These are phyloP conservation scores for Automeris io DNA, from an alignment of 2,888 invertebrate genomes.

Conservation along the genomic window DNA sequence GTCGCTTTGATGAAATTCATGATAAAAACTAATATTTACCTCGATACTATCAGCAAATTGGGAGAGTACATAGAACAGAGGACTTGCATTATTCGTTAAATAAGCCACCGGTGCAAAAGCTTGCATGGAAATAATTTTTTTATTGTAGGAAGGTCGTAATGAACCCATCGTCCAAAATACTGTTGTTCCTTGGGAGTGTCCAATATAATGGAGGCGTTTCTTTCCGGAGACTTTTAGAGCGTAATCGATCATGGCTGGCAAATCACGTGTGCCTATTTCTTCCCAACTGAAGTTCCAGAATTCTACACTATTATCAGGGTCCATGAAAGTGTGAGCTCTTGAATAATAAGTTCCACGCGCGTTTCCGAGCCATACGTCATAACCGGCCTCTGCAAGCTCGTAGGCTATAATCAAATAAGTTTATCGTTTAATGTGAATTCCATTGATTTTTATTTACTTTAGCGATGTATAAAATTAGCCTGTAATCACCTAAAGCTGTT, in stretches of 20 bases:
- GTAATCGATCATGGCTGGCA: conserved; percentile 87
- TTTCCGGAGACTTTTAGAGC: conserved; percentile 74
- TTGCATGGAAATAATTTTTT: conserved; percentile 78
- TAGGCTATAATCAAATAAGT: conserved; percentile 28
- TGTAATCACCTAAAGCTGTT: conserved; percentile 73
- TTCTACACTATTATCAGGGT: conserved; percentile 35
- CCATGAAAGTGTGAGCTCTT: conserved; percentile 62
- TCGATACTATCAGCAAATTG: conserved; percentile 41
- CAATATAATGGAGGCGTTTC: conserved; percentile 81
- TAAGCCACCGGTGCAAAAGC: conserved; percentile 81
- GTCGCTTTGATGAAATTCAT: no score
- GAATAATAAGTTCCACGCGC: conserved; percentile 83
- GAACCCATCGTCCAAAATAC: conserved; percentile 80
- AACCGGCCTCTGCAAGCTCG: conserved; percentile 78
- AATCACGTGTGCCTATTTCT: conserved; percentile 84
- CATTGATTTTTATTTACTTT: neutral
- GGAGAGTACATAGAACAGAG: conserved; percentile 52
- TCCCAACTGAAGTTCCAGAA: conserved; percentile 87
- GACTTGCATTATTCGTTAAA: conserved; percentile 62
- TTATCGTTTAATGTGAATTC: neutral
- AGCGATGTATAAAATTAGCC: no score
- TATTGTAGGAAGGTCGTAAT: conserved; percentile 78
- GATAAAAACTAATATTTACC: conserved; percentile 25
- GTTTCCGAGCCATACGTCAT: conserved; percentile 88
- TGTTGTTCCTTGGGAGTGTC: conserved; percentile 84